Evolutionary conservation across 1,140 invertebrate genomes (phyloP), one percentile per base, ranked within the genome.

Genomic region (Monomorium pharaonis): DNA sequence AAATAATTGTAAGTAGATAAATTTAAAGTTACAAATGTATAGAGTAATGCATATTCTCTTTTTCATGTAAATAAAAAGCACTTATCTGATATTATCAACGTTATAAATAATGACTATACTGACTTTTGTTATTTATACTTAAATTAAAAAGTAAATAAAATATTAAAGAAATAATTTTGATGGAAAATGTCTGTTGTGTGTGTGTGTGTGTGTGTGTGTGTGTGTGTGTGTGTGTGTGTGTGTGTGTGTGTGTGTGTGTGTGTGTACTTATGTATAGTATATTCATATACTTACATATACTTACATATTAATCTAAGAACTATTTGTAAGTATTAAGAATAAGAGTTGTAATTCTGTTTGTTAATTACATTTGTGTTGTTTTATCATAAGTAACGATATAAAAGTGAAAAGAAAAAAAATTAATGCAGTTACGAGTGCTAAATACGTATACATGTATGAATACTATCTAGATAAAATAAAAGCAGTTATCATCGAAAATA

Each of bases 401-500:
- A 33, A 10, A 24, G 4, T 6, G 12, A 18, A 80, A 27, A 14
- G 7, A 69, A 37, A 37, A 14, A 37, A 42, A 60, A 62, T 18
- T 10, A 47, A 58, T 24, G n/a, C 33, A 56, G 27, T 10, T 74
- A 37, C 30, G 42, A 77, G 9, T 62, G 37, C 10, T 37, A 76
- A 76, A 76, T 16, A 65, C n/a, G n/a, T n/a, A n/a, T 51, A 14
- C 27, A 30, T 65, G 14, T 49, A n/a, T 49, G 24, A 33, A 33
- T 21, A 7, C 14, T 2, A 16, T n/a, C 16, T 16, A 81, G 63
- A 27, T 56, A 69, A 81, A 81, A 16, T 10, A 10, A 56, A 70
- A 44, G 16, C 21, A 21, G 33, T 30, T 81, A 47, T 24, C 56
- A 63, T 21, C 54, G 30, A 70, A 70, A 81, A 70, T 81, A 58